phyloP scores from a whole-genome alignment of 2,888 invertebrate species.

The Chloroclysta siterata region DNA sequence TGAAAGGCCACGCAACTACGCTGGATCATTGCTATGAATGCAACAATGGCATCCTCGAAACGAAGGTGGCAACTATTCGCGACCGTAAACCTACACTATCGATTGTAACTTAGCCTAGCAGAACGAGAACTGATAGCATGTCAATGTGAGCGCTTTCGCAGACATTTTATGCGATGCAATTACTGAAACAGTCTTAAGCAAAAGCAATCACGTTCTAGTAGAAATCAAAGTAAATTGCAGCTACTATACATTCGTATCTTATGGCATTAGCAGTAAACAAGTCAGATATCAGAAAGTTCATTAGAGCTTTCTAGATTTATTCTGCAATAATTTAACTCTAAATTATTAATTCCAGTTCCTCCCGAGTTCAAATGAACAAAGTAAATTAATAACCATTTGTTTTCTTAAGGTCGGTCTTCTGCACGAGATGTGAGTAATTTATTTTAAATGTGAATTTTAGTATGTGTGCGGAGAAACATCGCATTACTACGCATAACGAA shows the following conservation, averaged over 20 bases:
- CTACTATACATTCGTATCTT: constrained; percentile 20
- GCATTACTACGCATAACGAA: constrained; percentile 58
- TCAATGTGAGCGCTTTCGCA: constrained; percentile 47
- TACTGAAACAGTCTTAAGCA: constrained; percentile 45
- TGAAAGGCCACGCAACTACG: constrained; percentile 77
- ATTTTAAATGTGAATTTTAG: constrained; percentile 63
- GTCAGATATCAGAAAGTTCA: constrained; percentile 26
- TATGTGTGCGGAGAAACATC: constrained; percentile 68
- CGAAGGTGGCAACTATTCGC: constrained; percentile 80
- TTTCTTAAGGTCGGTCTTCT: constrained; percentile 65
- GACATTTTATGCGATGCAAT: constrained; percentile 46
- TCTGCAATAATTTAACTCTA: constrained; percentile 58
- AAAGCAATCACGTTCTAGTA: constrained; percentile 29
- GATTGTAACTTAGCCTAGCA: constrained; percentile 52
- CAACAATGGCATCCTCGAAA: constrained; percentile 80
- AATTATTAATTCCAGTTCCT: constrained; percentile 38
- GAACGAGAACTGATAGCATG: constrained; percentile 42
- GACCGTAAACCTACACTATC: constrained; percentile 69
- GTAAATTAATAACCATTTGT: constrained; percentile 67
- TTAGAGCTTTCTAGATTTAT: constrained; percentile 52
- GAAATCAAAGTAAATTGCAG: constrained; percentile 22
- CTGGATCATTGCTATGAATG: constrained; percentile 80
- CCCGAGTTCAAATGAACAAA: constrained; percentile 56
- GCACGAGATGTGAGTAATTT: constrained; percentile 68
- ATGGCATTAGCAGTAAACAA: constrained; percentile 24